Evolutionary conservation across 2,113 vertebrate species (phyloP), one percentile per base, ranked within the genome.

Genomic region (Empidonax alnorum): DNA sequence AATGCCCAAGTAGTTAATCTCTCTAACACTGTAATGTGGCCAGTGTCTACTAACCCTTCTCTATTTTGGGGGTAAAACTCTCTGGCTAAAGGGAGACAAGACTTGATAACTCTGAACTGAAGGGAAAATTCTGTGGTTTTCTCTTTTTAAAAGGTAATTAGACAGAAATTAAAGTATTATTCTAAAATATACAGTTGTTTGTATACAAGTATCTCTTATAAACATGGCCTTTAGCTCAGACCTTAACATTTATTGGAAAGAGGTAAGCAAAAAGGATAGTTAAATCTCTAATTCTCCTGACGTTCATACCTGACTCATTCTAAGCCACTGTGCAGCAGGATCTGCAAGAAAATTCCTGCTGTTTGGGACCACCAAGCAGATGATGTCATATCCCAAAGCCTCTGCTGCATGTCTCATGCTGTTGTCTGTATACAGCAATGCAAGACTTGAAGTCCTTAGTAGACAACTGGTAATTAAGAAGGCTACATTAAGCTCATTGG

Each of bases 391-490:
- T 58, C n/a, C 35, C 21, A 69, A 91, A 87, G 23, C 31, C 17
- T 37, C 35, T 81, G 21, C 42, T 67, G 12, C 0, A 4, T 16
- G 1, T 65, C 33, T 89, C 7, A 0, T 61, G 16, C 2, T 80
- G 18, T 11, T 59, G 8, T 74, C 23, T 89, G 21, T 23, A 31
- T 31, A 27, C 3, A 74, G 21, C 9, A 77, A 19, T 37, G 37
- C 6, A 73, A 66, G 25, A 10, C 3, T 39, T 53, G 66, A 79
- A 50, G 44, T 68, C 21, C 35, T 46, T 56, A 65, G 37, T 28
- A 59, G 2, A 3, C 50, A 9, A 11, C 12, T 55, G 42, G 27
- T 58, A 53, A 71, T 25, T 74, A 21, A 84, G 19, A 66, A 53
- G 8, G 22, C 31, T 66, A 46, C 27, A 37, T 46, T 46, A 55